phyloP scores from a whole-genome alignment of 2,888 invertebrate species.

The Plusia festucae region DNA sequence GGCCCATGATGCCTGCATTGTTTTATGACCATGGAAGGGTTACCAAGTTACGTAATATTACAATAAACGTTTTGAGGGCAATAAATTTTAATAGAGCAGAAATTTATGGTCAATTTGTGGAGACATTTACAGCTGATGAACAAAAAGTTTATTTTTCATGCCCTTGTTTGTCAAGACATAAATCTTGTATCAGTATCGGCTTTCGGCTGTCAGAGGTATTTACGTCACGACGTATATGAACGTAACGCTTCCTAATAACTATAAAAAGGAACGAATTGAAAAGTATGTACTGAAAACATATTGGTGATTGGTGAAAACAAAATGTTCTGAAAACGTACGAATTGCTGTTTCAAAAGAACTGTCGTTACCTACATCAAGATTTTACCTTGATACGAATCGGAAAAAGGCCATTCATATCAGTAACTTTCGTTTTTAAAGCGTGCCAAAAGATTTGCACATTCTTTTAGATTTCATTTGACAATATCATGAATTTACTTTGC shows the following conservation, averaged over 20 bases:
- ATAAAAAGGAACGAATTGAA: constrained; percentile 41
- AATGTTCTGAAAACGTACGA: constrained; percentile 27
- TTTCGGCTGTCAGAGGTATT: constrained; percentile 54
- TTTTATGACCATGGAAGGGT: constrained; percentile 83
- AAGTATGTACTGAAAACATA: constrained; percentile 38
- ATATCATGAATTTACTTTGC: constrained; percentile 19
- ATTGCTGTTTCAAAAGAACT: constrained; percentile 42
- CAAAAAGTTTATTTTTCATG: constrained; percentile 77
- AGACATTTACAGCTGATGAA: constrained; percentile 85
- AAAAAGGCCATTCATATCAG: constrained; percentile 37
- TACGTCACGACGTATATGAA: constrained; percentile 45
- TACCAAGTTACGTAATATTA: constrained; percentile 84
- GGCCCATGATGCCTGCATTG: constrained; percentile 76
- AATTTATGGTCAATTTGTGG: constrained; percentile 85
- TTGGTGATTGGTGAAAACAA: constrained; percentile 33
- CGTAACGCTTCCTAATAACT: constrained; percentile 38
- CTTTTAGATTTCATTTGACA: constrained; percentile 43
- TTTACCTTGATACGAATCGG: constrained; percentile 39
- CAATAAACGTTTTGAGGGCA: constrained; percentile 83
- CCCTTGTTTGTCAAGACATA: constrained; percentile 71
- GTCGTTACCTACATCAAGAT: constrained; percentile 24
- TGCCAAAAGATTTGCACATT: constrained; percentile 33
- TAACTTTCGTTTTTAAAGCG: constrained; percentile 44
- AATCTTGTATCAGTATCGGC: constrained; percentile 62
- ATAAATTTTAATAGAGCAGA: constrained; percentile 87